Evolutionary conservation across 2,797 vertebrate genomes (phyloP), one percentile per base, ranked within the genome.

Genomic region (Loriculus beryllinus): DNA sequence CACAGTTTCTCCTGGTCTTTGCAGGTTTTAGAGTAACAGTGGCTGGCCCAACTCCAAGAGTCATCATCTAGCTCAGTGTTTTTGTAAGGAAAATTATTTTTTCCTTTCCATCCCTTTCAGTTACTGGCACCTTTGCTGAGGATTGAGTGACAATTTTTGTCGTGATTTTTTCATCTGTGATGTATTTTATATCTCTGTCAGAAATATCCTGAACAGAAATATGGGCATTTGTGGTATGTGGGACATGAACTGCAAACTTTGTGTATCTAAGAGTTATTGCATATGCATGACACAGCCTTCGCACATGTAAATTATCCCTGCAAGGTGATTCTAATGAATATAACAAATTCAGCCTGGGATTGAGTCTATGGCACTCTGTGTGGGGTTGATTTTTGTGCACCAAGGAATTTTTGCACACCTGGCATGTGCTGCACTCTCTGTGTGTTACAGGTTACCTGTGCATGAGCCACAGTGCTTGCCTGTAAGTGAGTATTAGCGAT

Each of bases 311-410:
- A 45, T 49, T 9, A 5, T 42, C 11, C 25, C 63, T 45, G 21
- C 31, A 11, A 62, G 49, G 19, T 35, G 9, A 5, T 68, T 88
- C 74, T 64, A 8, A 33, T 3, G 37, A 68, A 29, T 33, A 33
- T 28, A 51, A 7, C 21, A 83, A 71, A 37, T 31, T 29, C 65
- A 86, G 1, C 21, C 14, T 15, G 4, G 22, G 10, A 26, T 28
- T 51, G 42, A 47, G 25, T 28, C 45, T 40, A 3, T 7, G 31
- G 31, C 12, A 20, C 0, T 0, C 16, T 1, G 1, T 3, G 18
- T 28, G 12, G 14, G 12, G 5, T 17, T 70, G 31, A 8, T 71
- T 70, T 56, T 71, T 19, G 16, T 23, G 22, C 9, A 5, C 12
- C 1, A 3, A 31, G 17, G 37, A 67, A 71, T 31, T 22, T 35